Evolutionary conservation across 2,888 invertebrate genomes (phyloP).

Genomic region (Phyto melanocephala): DNA sequence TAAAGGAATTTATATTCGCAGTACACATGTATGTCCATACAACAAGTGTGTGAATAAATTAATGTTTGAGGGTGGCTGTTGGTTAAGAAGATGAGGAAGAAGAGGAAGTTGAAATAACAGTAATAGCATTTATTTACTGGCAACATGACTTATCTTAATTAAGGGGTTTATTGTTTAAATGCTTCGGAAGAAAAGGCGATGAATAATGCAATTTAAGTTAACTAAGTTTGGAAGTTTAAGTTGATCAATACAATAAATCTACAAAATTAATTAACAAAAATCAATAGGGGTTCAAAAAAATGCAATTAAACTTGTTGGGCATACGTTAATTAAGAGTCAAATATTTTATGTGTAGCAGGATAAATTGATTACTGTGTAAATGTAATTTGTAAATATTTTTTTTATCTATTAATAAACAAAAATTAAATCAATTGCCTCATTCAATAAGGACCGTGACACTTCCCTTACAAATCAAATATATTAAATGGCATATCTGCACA

Average conservation of each 20-base stretch:
- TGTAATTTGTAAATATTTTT: too few species aligned
- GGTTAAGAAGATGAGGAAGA: background rate
- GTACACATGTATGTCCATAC: background rate
- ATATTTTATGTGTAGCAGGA: too few species aligned
- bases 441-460: too few species aligned
- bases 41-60: background rate
- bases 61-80: background rate
- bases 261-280: background rate
- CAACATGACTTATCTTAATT: conserved; percentile 35
- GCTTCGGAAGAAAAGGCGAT: background rate
- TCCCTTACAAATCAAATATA: too few species aligned
- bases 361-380: too few species aligned
- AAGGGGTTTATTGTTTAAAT: conserved; percentile 46
- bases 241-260: background rate
- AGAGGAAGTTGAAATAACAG: background rate
- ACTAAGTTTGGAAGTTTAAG: background rate
- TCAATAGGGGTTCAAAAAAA: too few species aligned
- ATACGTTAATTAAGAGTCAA: too few species aligned
- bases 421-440: too few species aligned
- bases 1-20: conserved; percentile 7
- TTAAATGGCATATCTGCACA: too few species aligned
- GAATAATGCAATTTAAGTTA: background rate
- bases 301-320: too few species aligned
- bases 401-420: too few species aligned
- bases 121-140: too few species aligned